Evolutionary conservation across 2,888 invertebrate genomes (phyloP).

Genomic region (Mantis religiosa): DNA sequence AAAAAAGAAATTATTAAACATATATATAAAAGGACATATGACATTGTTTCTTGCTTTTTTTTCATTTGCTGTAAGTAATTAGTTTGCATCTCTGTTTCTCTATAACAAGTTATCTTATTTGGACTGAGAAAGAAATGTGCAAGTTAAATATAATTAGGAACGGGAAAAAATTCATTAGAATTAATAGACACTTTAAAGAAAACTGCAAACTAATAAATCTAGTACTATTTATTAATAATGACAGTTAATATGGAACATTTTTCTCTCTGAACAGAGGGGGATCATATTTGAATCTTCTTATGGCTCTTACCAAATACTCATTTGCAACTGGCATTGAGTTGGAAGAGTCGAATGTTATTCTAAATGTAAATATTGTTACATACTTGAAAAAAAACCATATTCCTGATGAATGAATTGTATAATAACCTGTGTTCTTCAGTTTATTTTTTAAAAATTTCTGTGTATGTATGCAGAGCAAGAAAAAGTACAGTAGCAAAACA

Average conservation of each 20-base stretch:
- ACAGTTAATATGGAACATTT: background rate
- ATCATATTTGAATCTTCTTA: background rate
- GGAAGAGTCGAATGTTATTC: constrained; percentile 43
- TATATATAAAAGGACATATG: background rate
- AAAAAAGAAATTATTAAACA: background rate
- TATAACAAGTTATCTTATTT: background rate
- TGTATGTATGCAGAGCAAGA: constrained; percentile 30
- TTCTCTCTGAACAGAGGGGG: background rate
- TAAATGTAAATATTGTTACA: constrained; percentile 57
- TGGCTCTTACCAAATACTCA: background rate
- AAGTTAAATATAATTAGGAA: background rate
- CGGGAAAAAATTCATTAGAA: background rate
- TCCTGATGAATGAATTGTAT: constrained; percentile 32
- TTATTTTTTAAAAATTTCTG: constrained; percentile 31
- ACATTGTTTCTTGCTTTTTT: background rate
- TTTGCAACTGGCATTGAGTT: constrained; percentile 4
- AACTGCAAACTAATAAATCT: constrained; percentile 17
- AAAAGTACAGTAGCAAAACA: constrained; percentile 30
- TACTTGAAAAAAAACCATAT: constrained; percentile 34
- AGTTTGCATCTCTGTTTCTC: background rate
- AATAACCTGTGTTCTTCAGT: constrained; percentile 31
- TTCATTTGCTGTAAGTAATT: background rate
- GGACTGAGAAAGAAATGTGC: background rate
- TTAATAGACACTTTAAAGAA: constrained; percentile 11
- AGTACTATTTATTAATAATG: constrained; percentile 4